Evolutionary conservation across 2,888 invertebrate genomes (phyloP).

Genomic region (Selenia dentaria): DNA sequence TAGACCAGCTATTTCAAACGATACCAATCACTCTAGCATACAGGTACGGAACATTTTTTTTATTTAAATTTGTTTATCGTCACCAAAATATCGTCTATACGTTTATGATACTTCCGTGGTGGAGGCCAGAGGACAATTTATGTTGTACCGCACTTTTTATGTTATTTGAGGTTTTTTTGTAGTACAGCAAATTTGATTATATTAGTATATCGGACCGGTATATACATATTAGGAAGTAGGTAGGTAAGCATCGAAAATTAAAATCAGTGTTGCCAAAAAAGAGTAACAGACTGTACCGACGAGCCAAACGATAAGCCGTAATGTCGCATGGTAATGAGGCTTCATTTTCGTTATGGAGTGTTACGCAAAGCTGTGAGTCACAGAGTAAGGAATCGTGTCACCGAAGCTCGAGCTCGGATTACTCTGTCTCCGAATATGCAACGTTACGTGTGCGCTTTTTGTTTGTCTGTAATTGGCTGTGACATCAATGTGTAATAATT

Average conservation of each 20-base stretch:
- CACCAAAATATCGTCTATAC: too few relatives aligned
- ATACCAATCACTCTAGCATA: constrained; percentile 8
- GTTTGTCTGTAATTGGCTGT: constrained; percentile 5
- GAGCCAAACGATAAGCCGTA: constrained; percentile 37
- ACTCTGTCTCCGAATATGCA: constrained; percentile 23
- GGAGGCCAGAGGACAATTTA: too few relatives aligned
- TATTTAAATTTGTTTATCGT: too few relatives aligned
- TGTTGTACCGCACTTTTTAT: too few relatives aligned
- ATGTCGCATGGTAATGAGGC: constrained; percentile 39
- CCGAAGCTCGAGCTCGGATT: constrained; percentile 23
- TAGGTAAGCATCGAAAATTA: constrained; percentile 7
- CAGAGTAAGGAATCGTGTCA: constrained; percentile 34
- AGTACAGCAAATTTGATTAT: too few relatives aligned
- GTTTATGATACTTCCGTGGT: too few relatives aligned
- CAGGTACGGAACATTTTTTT: constrained; percentile 11
- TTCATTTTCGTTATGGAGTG: constrained; percentile 37
- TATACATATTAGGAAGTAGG: constrained; percentile 1
- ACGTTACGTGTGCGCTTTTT: constrained; percentile 19
- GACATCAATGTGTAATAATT: constrained; percentile 16
- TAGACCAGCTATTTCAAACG: constrained; percentile 16
- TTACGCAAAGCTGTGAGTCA: constrained; percentile 48
- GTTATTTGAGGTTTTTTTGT: too few relatives aligned
- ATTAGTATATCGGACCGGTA: too few relatives aligned
- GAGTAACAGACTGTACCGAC: constrained; percentile 17
- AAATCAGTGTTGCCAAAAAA: constrained; percentile 30